These are phyloP conservation scores for Notarius quadriscutis DNA, from an alignment of 2,113 vertebrate genomes.

Conservation along the genomic window DNA sequence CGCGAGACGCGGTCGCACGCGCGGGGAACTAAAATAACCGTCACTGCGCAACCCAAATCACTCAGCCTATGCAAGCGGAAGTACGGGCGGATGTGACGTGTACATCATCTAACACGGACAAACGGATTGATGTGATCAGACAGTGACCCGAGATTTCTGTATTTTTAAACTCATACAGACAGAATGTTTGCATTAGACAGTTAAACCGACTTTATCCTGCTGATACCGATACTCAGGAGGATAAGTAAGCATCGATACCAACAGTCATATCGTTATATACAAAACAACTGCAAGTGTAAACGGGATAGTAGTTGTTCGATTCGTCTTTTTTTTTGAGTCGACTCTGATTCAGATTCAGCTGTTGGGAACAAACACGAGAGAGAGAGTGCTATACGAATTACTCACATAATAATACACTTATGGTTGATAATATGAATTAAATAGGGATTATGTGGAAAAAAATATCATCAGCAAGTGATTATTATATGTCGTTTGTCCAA, in stretches of 20 bases:
- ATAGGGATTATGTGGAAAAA: background rate
- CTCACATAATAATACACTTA: background rate
- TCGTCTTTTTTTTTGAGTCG: background rate
- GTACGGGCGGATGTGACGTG: conserved; percentile 10
- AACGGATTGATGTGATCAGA: background rate
- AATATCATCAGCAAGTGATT: background rate
- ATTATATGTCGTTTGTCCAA: background rate
- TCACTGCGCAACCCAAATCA: background rate
- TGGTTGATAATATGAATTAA: background rate
- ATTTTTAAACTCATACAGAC: background rate
- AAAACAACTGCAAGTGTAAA: background rate
- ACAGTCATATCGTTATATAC: background rate
- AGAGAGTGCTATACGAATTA: background rate
- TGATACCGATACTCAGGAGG: background rate
- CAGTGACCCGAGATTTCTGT: background rate
- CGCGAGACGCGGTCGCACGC: conserved; percentile 3
- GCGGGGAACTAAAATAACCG: conserved; percentile 24
- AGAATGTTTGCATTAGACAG: background rate
- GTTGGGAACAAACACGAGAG: background rate
- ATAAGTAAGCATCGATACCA: background rate
- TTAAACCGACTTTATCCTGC: no score
- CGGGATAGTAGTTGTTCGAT: background rate
- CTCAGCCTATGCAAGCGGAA: background rate
- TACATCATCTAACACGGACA: no score
- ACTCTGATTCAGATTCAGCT: background rate